Evolutionary conservation across 2,797 vertebrate genomes (phyloP), one percentile per base, ranked within the genome.

Genomic region (Petrocephalus schoutedeni): DNA sequence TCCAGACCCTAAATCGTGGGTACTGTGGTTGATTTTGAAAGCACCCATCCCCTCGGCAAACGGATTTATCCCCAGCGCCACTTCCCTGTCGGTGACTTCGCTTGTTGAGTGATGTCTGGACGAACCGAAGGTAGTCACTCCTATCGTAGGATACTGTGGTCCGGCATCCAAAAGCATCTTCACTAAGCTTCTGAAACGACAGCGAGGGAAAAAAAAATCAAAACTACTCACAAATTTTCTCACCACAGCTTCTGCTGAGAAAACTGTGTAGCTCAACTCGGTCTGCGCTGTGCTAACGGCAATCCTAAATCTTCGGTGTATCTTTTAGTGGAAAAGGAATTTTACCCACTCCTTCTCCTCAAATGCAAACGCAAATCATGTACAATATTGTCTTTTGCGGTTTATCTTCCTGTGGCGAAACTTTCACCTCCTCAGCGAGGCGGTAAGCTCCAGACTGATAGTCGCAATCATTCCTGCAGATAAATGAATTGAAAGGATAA

Each of bases 401-500:
- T 98, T 98, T 97, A 96, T 98, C 97, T 98, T 98, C 98, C 98
- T 97, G 98, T 97, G 97, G 98, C 97, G 98, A 97, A 98, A 99
- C 97, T 99, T 99, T 99, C 98, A 99, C 98, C 98, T 99, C 98
- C 97, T 98, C 98, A 97, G 97, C 97, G 97, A 97, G 98, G 97
- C 97, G 96, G 97, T 98, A 98, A 98, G 97, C 97, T 97, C 97
- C 97, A 98, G 98, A 99, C 98, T 99, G 98, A 99, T 99, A 99
- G 98, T 98, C 96, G 97, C 97, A 99, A 99, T 99, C 98, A 99
- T 99, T 99, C 98, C 98, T 99, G 98, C 98, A 99, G 98, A 99
- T 99, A 99, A 99, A 99, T 99, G 98, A 99, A 99, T 99, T 99
- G 98, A 98, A 99, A 98, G 97, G 97, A 99, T 97, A 98, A 98